These are phyloP conservation scores for Lithobates sylvaticus DNA, from an alignment of 2,797 vertebrate species.

Conservation along the genomic window DNA sequence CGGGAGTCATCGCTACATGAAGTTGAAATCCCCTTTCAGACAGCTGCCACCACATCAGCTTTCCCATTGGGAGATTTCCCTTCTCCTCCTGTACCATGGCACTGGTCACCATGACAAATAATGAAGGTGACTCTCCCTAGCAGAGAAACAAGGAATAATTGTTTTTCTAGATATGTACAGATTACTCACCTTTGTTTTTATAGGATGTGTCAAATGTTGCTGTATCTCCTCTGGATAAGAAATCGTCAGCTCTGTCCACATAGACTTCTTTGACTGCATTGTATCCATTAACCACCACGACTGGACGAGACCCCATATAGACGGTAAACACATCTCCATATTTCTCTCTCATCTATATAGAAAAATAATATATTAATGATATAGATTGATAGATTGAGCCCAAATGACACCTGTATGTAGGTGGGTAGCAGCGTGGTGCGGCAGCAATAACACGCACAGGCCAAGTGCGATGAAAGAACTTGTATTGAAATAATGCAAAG, in stretches of 20 bases:
- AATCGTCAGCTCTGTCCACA: slow-evolving; percentile 46
- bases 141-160: neutral
- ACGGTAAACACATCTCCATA: slow-evolving; percentile 48
- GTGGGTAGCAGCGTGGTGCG: too few species aligned
- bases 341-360: slow-evolving; percentile 12
- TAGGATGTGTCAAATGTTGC: neutral
- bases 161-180: neutral
- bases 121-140: too few species aligned
- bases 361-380: neutral
- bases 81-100: too few species aligned
- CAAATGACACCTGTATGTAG: too few species aligned
- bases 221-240: slow-evolving; percentile 31
- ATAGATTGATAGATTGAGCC: too few species aligned
- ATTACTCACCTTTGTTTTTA: slow-evolving; percentile 20
- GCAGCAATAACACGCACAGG: too few species aligned
- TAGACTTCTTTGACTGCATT: slow-evolving; percentile 25
- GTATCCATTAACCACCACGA: slow-evolving; percentile 35
- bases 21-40: too few species aligned
- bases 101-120: too few species aligned
- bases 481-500: too few species aligned
- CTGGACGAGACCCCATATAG: slow-evolving; percentile 33
- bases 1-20: too few species aligned
- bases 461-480: neutral
- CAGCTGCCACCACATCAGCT: too few species aligned
- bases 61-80: too few species aligned